Evolutionary conservation across 2,888 invertebrate genomes (phyloP).

Genomic region (Napeogenes sylphis): DNA sequence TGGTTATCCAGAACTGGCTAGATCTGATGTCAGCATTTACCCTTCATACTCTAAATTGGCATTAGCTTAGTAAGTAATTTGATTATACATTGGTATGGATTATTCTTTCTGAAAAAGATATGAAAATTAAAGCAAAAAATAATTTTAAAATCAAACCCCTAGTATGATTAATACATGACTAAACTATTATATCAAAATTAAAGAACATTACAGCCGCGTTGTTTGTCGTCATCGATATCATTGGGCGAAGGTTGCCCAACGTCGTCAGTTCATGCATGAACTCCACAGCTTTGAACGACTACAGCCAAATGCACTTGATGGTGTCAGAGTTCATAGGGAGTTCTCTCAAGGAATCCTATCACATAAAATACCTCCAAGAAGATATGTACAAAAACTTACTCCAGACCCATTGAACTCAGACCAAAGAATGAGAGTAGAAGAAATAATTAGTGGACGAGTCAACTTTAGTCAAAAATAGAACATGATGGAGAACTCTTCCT

Average conservation of each 20-base stretch:
- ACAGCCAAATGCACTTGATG: conserved; percentile 80
- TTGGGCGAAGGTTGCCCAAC: conserved; percentile 69
- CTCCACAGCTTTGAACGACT: conserved; percentile 79
- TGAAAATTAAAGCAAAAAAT: background rate
- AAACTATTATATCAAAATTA: background rate
- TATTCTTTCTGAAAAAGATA: too few relatives aligned
- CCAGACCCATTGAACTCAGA: conserved; percentile 59
- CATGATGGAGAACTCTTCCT: too few relatives aligned
- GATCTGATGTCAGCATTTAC: conserved; percentile 79
- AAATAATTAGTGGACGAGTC: conserved; percentile 62
- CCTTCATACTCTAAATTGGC: conserved; percentile 78
- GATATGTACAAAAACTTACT: conserved; percentile 65
- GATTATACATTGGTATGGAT: background rate
- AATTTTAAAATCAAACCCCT: too few relatives aligned
- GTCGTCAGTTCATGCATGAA: conserved; percentile 79
- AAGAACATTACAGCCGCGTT: conserved; percentile 68
- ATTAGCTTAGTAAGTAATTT: conserved; percentile 79
- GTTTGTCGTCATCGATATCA: conserved; percentile 80
- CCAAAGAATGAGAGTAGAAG: conserved; percentile 67
- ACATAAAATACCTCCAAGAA: conserved; percentile 65
- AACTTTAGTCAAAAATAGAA: conserved; percentile 50
- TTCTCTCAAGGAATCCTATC: conserved; percentile 78
- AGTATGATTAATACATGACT: background rate
- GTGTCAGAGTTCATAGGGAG: conserved; percentile 80
- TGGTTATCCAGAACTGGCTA: conserved; percentile 73